Evolutionary conservation across 64 coral and sea anemone genomes (phyloP).

Genomic region (Stichodactyla helianthus): DNA sequence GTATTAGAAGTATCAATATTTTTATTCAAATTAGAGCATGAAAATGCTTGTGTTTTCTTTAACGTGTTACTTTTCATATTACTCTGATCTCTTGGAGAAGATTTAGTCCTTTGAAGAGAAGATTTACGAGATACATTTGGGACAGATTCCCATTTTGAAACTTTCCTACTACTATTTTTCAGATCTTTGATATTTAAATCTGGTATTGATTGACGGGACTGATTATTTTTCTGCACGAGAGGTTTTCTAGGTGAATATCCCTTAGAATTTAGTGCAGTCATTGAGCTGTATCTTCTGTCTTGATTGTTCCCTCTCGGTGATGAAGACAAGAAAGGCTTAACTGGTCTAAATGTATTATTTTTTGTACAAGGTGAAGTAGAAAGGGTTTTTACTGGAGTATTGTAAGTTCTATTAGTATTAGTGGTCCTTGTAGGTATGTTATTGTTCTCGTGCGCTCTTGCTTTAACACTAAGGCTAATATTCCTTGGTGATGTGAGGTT

Average conservation of each 20-base stretch:
- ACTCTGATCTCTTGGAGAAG: not conserved
- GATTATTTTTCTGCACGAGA: not conserved
- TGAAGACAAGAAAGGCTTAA: not conserved
- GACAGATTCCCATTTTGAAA: not conserved
- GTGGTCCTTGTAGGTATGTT: not conserved
- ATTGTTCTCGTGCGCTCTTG: not conserved
- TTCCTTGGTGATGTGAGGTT: slow-evolving; percentile 3
- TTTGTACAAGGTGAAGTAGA: not conserved
- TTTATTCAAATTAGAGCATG: not conserved
- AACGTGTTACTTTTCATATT: not conserved
- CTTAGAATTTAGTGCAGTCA: not conserved
- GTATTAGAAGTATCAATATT: not conserved
- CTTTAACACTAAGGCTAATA: not conserved
- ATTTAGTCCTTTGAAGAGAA: not conserved
- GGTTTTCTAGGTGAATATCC: not conserved
- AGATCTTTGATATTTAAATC: not conserved
- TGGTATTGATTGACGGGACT: not conserved
- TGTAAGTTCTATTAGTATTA: not conserved
- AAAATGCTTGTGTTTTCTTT: slow-evolving; percentile 15
- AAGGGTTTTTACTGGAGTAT: not conserved
- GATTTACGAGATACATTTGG: not conserved
- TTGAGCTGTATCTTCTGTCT: not conserved
- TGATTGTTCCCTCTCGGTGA: not conserved
- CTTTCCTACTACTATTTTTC: not conserved
- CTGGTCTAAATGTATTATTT: not conserved